A percentile compares a stretch with the other conserved stretches of the same genome.
phyloP scores from a whole-genome alignment of 1,140 invertebrate species.

The Leptoteleia sp. region DNA sequence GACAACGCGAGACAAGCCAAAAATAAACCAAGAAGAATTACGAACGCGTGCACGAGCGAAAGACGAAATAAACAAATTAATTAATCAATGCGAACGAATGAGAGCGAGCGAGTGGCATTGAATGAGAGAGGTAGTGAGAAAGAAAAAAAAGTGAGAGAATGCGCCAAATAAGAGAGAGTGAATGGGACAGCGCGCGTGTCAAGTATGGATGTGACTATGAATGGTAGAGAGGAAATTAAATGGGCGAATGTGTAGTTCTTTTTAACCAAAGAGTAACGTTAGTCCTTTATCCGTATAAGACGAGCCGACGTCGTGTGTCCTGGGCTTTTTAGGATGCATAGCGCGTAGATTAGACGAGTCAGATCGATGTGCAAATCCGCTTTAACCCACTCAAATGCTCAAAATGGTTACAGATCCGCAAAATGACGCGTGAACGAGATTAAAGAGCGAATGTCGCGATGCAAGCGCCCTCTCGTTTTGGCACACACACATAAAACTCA shows the following conservation, averaged over 20 bases:
- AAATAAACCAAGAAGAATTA: constrained; percentile 38
- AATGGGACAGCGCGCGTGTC: constrained; percentile 3
- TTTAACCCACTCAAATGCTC: constrained; percentile 61
- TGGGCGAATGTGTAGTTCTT: constrained; percentile 71
- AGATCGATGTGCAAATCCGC: constrained; percentile 64
- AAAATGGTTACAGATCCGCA: constrained; percentile 24
- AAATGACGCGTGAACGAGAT: constrained; percentile 2
- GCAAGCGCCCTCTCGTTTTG: constrained; percentile 25
- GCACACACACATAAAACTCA: constrained; percentile 3
- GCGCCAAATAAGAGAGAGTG: constrained; percentile 17
- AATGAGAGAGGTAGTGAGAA: neutral
- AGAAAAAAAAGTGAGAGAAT: neutral
- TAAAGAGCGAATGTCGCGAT: constrained; percentile 12
- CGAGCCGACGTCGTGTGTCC: constrained; percentile 66
- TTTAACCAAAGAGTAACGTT: constrained; percentile 80
- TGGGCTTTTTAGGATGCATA: constrained; percentile 65
- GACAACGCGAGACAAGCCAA: constrained; percentile 50
- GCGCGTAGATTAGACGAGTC: constrained; percentile 61
- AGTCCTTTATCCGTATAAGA: constrained; percentile 69
- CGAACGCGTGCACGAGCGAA: constrained; percentile 1
- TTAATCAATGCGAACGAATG: neutral
- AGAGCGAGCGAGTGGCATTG: constrained; percentile 12
- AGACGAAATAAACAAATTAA: neutral
- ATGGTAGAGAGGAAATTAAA: no score
- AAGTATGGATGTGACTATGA: no score